Evolutionary conservation across 2,797 vertebrate genomes (phyloP), one percentile per base, ranked within the genome.

Genomic region (Acridotheres tristis): DNA sequence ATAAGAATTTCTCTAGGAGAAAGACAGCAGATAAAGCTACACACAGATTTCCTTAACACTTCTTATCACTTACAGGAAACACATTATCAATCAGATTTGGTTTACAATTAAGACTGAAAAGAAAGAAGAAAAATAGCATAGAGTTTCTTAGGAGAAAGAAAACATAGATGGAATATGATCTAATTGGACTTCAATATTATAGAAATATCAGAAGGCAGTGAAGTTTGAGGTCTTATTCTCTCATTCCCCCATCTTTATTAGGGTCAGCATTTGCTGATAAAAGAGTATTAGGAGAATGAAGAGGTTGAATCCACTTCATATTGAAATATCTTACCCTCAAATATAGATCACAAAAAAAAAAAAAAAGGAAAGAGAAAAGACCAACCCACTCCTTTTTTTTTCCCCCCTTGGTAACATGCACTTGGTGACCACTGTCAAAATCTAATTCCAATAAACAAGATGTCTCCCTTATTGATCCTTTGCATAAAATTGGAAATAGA

Each of bases 381-480:
- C 30, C 4, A 20, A 7, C 6, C 2, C 0, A 0, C 6, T 26
- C 34, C 58, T 62, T 32, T 43, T 42, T 58, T 83, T 34, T 27
- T 9, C 36, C 36, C 36, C 36, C 36, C 36, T 9, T 36, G 13
- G 6, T 67, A 74, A 32, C 15, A 10, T 47, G 25, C 6, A 16
- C 50, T 57, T 79, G 42, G 34, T 67, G n/a, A 42, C 13, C 5
- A 36, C 14, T 73, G 19, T 75, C 32, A 57, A 80, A 80, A 86
- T 29, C 34, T 26, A 55, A 83, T 3, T 68, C 13, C 2, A 57
- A 61, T 32, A 83, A 73, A 43, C 8, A 48, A 40, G 29, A 5
- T 10, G 2, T n/a, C 16, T 61, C 4, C 19, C 13, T 45, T 43
- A 22, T 36, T 62, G 13, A 71, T 54, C 25, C 16, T 85, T 82